Base-by-base conservation (phyloP, 2,888 invertebrate genomes). In the Hecatera dysodea region DNA sequence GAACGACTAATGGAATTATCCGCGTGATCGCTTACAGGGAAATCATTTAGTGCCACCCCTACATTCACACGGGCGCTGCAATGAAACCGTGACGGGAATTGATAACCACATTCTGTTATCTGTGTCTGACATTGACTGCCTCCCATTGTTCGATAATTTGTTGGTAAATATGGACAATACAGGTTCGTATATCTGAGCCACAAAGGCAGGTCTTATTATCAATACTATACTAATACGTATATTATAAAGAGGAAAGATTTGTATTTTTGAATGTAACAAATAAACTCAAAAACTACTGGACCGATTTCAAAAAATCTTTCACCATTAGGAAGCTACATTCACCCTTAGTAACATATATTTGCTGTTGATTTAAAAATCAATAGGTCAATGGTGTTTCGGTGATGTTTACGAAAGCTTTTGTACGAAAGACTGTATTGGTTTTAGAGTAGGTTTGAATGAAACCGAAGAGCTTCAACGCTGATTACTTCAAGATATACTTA, bases 1-100 rank as follows among this genome's bases (percentile, higher is more conserved):
- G 75, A n/a, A 67, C 44, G 70, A 67, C 80, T 84, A 87, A 88
- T 83, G 69, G 79, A 83, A 86, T 88, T 87, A 87, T 84, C 74
- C 80, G 78, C 75, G 73, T 71, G 84, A 87, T 88, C 80, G 85
- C 80, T 86, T 82, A 78, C 80, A 77, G 74, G 74, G 73, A 78
- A 86, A 87, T 83, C 84, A 81, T 84, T 86, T 84, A 85, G 86
- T 86, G 83, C 80, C 74, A 62, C 46, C 69, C 66, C 63, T 33
- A 50, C 11, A 33, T 39, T 46, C 55, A n/a, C 36, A 55, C 72
- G 52, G 61, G 29, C 61, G 39, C 42, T 48, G 59, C 63, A 53
- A 24, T 78, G 60, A 44, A 68, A 55, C 57, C 48, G 65, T 59
- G 69, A 70, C 65, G 19, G 50, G 63, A 50, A 72, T 74, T 77